Evolutionary conservation across 2,888 invertebrate species (phyloP).

Genomic region (Nymphalis c-album): DNA sequence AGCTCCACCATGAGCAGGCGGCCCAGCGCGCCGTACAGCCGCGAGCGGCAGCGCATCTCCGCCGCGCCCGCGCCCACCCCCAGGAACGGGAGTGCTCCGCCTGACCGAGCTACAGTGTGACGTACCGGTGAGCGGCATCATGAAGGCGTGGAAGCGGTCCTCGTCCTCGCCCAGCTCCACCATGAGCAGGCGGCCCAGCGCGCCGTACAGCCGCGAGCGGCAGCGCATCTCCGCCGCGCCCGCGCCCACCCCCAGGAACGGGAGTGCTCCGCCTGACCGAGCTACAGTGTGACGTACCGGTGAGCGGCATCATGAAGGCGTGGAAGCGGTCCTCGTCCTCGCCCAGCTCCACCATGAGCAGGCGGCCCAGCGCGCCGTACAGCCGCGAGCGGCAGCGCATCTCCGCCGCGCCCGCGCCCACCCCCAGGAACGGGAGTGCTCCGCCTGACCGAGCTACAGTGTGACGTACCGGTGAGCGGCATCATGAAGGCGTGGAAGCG

Average conservation of each 20-base stretch:
- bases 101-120: too few species aligned
- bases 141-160: slow-evolving; percentile 96
- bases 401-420: slow-evolving; percentile 88
- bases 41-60: slow-evolving; percentile 97
- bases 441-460: too few species aligned
- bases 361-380: slow-evolving; percentile 96
- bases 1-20: slow-evolving; percentile 97
- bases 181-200: slow-evolving; percentile 95
- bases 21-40: slow-evolving; percentile 98
- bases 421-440: slow-evolving; percentile 97
- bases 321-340: slow-evolving; percentile 98
- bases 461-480: slow-evolving; percentile 95
- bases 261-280: slow-evolving; percentile 98
- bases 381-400: slow-evolving; percentile 98
- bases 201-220: slow-evolving; percentile 98
- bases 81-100: slow-evolving; percentile 98
- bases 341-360: slow-evolving; percentile 97
- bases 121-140: slow-evolving; percentile 96
- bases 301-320: slow-evolving; percentile 96
- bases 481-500: slow-evolving; percentile 97
- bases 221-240: slow-evolving; percentile 95
- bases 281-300: too few species aligned
- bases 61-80: slow-evolving; percentile 88
- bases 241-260: slow-evolving; percentile 91
- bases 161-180: slow-evolving; percentile 99